These are phyloP conservation scores for Bubo scandiacus DNA, from an alignment of 2,113 vertebrate genomes.

Conservation along the genomic window DNA sequence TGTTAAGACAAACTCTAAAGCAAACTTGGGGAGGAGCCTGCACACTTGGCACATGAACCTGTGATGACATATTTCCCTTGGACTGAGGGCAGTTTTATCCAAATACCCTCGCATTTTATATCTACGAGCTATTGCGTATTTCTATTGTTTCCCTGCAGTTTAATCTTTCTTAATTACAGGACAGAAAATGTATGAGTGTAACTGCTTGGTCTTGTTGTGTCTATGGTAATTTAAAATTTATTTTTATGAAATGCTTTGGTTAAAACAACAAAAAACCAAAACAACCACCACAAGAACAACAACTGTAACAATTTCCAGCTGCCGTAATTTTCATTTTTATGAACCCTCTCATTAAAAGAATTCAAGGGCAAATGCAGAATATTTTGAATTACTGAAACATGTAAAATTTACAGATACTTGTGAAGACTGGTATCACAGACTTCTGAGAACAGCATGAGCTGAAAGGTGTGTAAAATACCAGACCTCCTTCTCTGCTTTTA, in stretches of 20 bases:
- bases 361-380: constrained; percentile 33
- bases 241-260: constrained; percentile 43
- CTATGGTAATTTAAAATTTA: constrained; percentile 5
- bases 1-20: constrained; percentile 27
- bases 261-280: constrained; percentile 18
- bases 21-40: constrained; percentile 47
- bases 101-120: background rate
- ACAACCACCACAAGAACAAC: background rate
- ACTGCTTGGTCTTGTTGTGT: constrained; percentile 17
- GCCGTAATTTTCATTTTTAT: constrained; percentile 50
- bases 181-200: background rate
- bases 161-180: constrained; percentile 23
- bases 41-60: constrained; percentile 21
- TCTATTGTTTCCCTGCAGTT: background rate
- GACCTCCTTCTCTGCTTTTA: background rate
- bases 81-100: constrained; percentile 19
- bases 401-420: constrained; percentile 48
- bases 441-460: background rate
- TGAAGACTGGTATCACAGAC: background rate
- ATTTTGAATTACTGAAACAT: constrained; percentile 16
- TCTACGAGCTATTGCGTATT: background rate
- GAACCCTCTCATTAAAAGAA: constrained; percentile 12
- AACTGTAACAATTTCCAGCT: background rate
- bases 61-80: constrained; percentile 36
- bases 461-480: background rate